Percentiles rank a stretch among this genome's conserved stretches.
phyloP scores from a whole-genome alignment of 2,888 invertebrate species.

The Acanthosepion lycidas region DNA sequence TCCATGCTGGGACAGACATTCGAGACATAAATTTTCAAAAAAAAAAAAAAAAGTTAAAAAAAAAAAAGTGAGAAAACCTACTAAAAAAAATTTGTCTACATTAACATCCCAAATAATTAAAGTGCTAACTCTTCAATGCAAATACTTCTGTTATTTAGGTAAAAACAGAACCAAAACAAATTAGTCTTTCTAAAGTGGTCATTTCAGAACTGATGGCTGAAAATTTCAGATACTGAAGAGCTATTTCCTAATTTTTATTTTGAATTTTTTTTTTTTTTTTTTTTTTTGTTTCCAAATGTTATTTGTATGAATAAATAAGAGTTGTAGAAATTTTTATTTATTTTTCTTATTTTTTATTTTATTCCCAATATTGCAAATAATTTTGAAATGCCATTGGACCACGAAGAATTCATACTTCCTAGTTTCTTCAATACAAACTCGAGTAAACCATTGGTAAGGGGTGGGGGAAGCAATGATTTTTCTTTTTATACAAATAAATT shows the following conservation, averaged over 20 bases:
- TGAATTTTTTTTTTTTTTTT: neutral
- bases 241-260: neutral
- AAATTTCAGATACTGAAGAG: neutral
- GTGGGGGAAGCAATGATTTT: no score
- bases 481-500: no score
- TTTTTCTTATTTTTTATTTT: neutral
- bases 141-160: neutral
- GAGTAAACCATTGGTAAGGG: no score
- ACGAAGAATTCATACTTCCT: no score
- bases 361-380: neutral
- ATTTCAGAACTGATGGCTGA: neutral
- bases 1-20: neutral
- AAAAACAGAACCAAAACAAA: neutral
- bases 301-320: slow-evolving; percentile 33
- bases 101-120: neutral
- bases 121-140: neutral
- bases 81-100: neutral
- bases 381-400: no score
- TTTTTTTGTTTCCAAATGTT: slow-evolving; percentile 33
- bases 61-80: no score
- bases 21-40: neutral
- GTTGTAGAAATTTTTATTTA: slow-evolving; percentile 23
- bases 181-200: neutral
- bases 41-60: no score
- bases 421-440: no score